Conservation (phyloP, 1,140 invertebrate genomes). For the Drosophila guanche region DNA sequence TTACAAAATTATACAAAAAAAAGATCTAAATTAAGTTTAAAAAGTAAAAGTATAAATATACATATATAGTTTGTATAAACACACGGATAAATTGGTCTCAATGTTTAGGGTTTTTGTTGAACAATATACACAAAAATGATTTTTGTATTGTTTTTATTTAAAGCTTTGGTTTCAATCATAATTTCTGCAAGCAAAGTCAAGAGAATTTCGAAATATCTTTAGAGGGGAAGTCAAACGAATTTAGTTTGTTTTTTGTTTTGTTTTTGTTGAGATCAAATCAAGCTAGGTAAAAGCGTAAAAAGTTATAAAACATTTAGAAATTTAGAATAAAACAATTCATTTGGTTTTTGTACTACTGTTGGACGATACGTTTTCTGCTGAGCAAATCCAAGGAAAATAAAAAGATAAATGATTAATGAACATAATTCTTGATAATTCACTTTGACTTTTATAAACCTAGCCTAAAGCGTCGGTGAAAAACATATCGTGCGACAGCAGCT, state of each 20-base stretch:
- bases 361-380: no score
- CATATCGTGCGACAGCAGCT: no score
- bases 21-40: constrained; percentile 44
- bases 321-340: background rate
- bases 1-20: constrained; percentile 47
- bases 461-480: no score
- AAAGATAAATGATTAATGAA: no score
- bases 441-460: no score
- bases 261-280: constrained; percentile 72
- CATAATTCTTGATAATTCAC: no score
- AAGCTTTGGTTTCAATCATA: constrained; percentile 79
- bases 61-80: constrained; percentile 32
- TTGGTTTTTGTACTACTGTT: background rate
- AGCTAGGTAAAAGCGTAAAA: constrained; percentile 42
- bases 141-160: constrained; percentile 41
- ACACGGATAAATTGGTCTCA: constrained; percentile 61
- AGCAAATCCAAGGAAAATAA: no score
- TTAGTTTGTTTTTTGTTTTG: constrained; percentile 18
- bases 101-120: constrained; percentile 3
- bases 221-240: constrained; percentile 22
- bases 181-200: constrained; percentile 71
- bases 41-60: constrained; percentile 31
- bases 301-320: constrained; percentile 21
- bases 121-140: constrained; percentile 12
- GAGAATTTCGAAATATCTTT: constrained; percentile 31